A percentile compares a stretch with the other conserved stretches of the same genome.
Evolutionary conservation across 2,113 vertebrate genomes (phyloP).

Genomic region (Nibea coibor): DNA sequence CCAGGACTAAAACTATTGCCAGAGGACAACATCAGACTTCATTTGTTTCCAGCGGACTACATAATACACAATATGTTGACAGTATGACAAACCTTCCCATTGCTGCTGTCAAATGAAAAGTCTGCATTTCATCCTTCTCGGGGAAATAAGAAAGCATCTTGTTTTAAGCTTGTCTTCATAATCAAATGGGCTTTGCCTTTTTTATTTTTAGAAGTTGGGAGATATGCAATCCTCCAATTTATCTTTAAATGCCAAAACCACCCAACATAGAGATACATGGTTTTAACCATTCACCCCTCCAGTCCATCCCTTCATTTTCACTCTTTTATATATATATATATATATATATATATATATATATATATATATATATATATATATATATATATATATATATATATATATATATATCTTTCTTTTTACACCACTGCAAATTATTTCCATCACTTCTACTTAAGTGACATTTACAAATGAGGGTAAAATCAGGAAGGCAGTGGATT

Average conservation of each 20-base stretch:
- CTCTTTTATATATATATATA: not conserved
- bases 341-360: conserved; percentile 21
- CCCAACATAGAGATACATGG: not conserved
- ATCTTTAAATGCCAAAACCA: not conserved
- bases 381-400: conserved; percentile 14
- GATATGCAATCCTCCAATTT: not conserved
- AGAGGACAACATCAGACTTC: conserved; percentile 60
- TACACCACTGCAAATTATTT: conserved; percentile 73
- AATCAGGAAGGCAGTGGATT: conserved; percentile 77
- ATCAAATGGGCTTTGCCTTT: not conserved
- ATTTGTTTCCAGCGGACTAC: conserved; percentile 63
- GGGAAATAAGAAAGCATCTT: not conserved
- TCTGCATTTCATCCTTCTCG: not conserved
- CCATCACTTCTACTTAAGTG: conserved; percentile 80
- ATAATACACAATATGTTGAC: conserved; percentile 55
- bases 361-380: conserved; percentile 14
- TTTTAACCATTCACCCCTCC: not conserved
- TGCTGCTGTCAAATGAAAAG: conserved; percentile 16
- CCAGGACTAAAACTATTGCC: conserved; percentile 32
- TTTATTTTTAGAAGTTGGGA: not conserved
- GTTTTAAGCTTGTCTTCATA: not conserved
- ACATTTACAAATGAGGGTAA: conserved; percentile 84
- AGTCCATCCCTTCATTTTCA: not conserved
- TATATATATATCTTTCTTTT: conserved; percentile 40
- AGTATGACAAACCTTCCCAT: conserved; percentile 37